Evolutionary conservation across 2,113 vertebrate genomes (phyloP), one percentile per base, ranked within the genome.

Genomic region (Saiga tatarica): DNA sequence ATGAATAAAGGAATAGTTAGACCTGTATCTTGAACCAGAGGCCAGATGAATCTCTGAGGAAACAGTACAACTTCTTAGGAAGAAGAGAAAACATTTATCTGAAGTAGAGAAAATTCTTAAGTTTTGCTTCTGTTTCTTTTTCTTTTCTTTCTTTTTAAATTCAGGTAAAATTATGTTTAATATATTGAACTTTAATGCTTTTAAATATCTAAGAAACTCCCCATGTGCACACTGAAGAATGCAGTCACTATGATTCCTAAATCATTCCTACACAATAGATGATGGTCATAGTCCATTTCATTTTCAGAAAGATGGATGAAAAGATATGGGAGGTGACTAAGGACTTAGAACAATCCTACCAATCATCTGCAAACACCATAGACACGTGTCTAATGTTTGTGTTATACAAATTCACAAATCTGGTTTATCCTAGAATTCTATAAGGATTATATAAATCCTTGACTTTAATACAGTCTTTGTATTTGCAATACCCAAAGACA

Each of bases 361-460:
- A 55, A 36, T 55, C 52, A 53, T 26, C 36, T 53, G 64, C 25
- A 89, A 42, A 59, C 36, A 57, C 76, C 89, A 84, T 5, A 53
- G 47, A 28, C 89, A 60, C 19, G 28, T 4, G 45, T 8, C 89
- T 84, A 39, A 64, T 59, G 15, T 60, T 8, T 4, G 6, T n/a
- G 28, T 52, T 88, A 92, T 39, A 91, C 3, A 79, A 74, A 83
- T 74, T 93, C 62, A 81, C 11, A 8, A 59, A 83, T 36, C 91
- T 59, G 60, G 8, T 76, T 95, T 71, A 84, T 55, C 81, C 16
- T 9, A 84, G 59, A 91, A 85, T 91, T 88, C 59, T 87, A 57
- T 25, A 91, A 53, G 94, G 88, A 97, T 89, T 95, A 97, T 47
- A 91, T n/a, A 90, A 97, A 89, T 83, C 36, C 55, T 95, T 89